These are phyloP conservation scores for Lasioglossum leucozonium DNA, from an alignment of 2,888 invertebrate species.

Conservation along the genomic window DNA sequence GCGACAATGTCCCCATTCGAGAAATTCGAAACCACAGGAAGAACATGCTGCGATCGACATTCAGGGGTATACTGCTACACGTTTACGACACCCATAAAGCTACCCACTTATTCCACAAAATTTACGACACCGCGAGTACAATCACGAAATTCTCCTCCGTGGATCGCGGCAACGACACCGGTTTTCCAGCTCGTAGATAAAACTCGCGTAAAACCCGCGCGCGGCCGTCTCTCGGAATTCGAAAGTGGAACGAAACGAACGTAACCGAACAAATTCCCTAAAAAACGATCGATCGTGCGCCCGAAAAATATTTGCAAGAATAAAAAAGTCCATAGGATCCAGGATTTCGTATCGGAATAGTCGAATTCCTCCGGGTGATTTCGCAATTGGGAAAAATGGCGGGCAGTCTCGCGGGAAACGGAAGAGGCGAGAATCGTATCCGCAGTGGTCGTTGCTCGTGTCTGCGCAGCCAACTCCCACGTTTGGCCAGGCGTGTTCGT, in stretches of 20 bases:
- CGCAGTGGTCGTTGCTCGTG: conserved; percentile 53
- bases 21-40: conserved; percentile 6
- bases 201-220: neutral
- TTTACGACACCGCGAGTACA: neutral
- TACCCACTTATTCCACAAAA: conserved; percentile 15
- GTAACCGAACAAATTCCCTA: neutral
- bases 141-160: neutral
- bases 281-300: neutral
- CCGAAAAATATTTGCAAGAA: neutral
- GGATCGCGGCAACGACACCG: conserved; percentile 4
- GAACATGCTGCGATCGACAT: conserved; percentile 13
- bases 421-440: conserved; percentile 60
- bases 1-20: neutral
- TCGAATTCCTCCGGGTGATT: neutral
- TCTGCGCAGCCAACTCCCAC: conserved; percentile 75
- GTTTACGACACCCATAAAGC: conserved; percentile 9
- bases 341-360: no score
- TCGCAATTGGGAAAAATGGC: neutral
- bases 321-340: no score
- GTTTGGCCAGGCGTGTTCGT: conserved; percentile 79
- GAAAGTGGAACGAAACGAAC: neutral
- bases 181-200: neutral
- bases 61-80: neutral
- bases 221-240: neutral
- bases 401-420: conserved; percentile 29